Conservation (phyloP, 1,140 invertebrate genomes). For the Popillia japonica region DNA sequence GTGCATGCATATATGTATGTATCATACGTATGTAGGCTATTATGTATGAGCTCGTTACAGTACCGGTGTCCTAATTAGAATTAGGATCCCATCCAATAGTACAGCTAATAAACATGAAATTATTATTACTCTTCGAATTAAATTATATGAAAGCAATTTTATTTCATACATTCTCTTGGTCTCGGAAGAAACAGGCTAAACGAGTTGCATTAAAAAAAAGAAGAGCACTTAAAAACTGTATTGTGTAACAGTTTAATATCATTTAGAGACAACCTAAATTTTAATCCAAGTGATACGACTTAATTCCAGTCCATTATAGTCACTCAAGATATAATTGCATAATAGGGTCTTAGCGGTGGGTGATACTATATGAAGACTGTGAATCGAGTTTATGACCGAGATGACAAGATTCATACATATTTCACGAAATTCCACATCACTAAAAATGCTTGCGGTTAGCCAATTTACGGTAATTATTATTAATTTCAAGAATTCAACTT, state of each 20-base stretch:
- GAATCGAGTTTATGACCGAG: neutral
- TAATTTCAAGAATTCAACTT: neutral
- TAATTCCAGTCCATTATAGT: neutral
- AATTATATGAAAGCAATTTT: too few species aligned
- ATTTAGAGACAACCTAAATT: neutral
- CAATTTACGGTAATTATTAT: neutral
- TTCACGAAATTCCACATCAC: neutral
- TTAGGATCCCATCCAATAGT: too few species aligned
- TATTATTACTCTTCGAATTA: too few species aligned
- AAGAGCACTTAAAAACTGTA: neutral
- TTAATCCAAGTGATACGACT: neutral
- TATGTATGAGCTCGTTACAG: too few species aligned
- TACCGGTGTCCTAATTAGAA: too few species aligned
- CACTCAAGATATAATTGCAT: neutral
- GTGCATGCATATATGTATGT: too few species aligned
- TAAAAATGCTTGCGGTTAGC: neutral
- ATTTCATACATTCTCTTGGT: too few species aligned
- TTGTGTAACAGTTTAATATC: neutral
- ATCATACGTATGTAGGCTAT: too few species aligned
- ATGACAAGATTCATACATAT: neutral
- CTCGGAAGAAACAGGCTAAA: too few species aligned
- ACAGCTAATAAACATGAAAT: too few species aligned
- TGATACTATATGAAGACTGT: neutral
- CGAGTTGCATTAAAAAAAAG: too few species aligned
- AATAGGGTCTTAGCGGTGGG: neutral